Conservation (phyloP, 1,140 invertebrate genomes). For the Pentalonia nigronervosa region DNA sequence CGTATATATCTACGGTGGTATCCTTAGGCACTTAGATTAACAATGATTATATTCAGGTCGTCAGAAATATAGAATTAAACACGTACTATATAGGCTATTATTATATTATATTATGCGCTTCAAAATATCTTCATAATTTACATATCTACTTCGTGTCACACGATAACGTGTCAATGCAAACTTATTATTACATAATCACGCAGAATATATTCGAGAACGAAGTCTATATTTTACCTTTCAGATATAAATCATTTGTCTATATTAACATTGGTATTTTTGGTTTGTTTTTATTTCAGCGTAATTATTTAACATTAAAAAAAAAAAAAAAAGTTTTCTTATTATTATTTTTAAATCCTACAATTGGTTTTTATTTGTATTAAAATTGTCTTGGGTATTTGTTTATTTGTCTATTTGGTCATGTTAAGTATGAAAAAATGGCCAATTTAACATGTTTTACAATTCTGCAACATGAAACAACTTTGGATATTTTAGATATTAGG, state of each 20-base stretch:
- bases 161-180: background rate
- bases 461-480: no score
- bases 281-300: background rate
- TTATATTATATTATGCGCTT: background rate
- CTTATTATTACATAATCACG: background rate
- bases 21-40: background rate
- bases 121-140: background rate
- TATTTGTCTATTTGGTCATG: no score
- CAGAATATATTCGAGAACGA: background rate
- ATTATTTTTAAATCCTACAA: no score
- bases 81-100: no score
- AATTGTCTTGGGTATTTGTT: no score
- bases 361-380: no score
- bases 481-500: no score
- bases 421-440: no score
- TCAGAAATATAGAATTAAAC: background rate
- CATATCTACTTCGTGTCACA: background rate
- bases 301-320: background rate
- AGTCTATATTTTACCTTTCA: background rate
- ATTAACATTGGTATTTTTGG: background rate
- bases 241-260: background rate
- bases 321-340: background rate
- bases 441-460: no score
- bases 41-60: background rate
- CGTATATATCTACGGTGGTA: background rate